A percentile compares a stretch with the other conserved stretches of the same genome.
Evolutionary conservation across 1,140 invertebrate genomes (phyloP).

Genomic region (Dinothrombium tinctorium): DNA sequence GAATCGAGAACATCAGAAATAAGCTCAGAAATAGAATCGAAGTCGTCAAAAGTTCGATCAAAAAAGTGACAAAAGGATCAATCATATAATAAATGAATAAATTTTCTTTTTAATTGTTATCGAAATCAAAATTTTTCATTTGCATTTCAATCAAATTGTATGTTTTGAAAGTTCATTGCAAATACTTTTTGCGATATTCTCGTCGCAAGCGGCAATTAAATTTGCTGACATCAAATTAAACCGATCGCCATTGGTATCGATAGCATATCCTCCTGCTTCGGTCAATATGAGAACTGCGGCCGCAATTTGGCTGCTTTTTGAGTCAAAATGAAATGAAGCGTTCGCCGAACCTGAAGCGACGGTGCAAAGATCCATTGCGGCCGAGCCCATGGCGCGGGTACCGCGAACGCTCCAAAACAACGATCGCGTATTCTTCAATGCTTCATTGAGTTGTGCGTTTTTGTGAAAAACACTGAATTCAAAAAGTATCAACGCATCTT

Average conservation of each 20-base stretch:
- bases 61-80: no score
- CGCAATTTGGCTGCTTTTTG: constrained; percentile 64
- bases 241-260: constrained; percentile 55
- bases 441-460: constrained; percentile 37
- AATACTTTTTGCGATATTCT: constrained; percentile 4
- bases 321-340: constrained; percentile 67
- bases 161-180: no score
- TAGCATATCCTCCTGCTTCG: constrained; percentile 70
- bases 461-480: constrained; percentile 66
- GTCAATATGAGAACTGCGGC: constrained; percentile 57
- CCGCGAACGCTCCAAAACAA: constrained; percentile 48
- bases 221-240: constrained; percentile 55
- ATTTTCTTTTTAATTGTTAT: no score
- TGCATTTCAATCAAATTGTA: no score
- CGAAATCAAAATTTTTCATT: no score
- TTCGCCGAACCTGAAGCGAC: constrained; percentile 66
- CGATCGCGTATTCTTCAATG: constrained; percentile 48
- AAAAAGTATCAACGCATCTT: constrained; percentile 42
- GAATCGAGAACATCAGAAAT: no score
- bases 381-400: constrained; percentile 55
- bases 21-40: no score
- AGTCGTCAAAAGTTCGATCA: no score
- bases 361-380: constrained; percentile 73
- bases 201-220: constrained; percentile 26
- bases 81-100: no score